A percentile compares a stretch with the other conserved stretches of the same genome.
phyloP scores from a whole-genome alignment of 2,888 invertebrate species.

The Eucera pruinosa region DNA sequence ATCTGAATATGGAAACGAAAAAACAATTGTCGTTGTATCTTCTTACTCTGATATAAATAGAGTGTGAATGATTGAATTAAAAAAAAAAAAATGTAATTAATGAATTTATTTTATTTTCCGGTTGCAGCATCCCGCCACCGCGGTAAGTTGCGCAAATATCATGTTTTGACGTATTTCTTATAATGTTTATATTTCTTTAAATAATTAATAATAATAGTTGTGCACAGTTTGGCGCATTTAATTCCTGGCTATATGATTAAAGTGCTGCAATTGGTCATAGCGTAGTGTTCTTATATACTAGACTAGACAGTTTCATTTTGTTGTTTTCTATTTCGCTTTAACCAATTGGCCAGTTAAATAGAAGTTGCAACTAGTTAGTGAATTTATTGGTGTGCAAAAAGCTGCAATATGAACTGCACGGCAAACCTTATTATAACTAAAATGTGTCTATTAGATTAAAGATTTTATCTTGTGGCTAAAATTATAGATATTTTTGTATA shows the following conservation, averaged over 20 bases:
- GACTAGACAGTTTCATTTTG: conserved; percentile 1
- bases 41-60: neutral
- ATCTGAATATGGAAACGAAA: neutral
- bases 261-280: conserved; percentile 6
- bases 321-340: conserved; percentile 38
- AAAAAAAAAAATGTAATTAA: conserved; percentile 74
- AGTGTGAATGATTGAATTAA: neutral
- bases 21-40: neutral
- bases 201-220: conserved; percentile 30
- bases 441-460: neutral
- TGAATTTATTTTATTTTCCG: conserved; percentile 84
- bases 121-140: conserved; percentile 88
- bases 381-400: conserved; percentile 17
- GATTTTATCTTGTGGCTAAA: neutral
- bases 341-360: conserved; percentile 18
- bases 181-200: conserved; percentile 4
- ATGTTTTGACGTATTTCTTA: conserved; percentile 41
- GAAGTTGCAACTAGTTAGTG: conserved; percentile 8
- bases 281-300: neutral
- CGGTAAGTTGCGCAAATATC: conserved; percentile 87
- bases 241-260: conserved; percentile 20
- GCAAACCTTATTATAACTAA: neutral
- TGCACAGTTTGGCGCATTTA: conserved; percentile 43
- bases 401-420: conserved; percentile 13
- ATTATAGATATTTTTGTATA: neutral